A percentile compares a stretch with the other conserved stretches of the same genome.
Conservation (phyloP, 2,113 vertebrate species). For the Pteronura brasiliensis region DNA sequence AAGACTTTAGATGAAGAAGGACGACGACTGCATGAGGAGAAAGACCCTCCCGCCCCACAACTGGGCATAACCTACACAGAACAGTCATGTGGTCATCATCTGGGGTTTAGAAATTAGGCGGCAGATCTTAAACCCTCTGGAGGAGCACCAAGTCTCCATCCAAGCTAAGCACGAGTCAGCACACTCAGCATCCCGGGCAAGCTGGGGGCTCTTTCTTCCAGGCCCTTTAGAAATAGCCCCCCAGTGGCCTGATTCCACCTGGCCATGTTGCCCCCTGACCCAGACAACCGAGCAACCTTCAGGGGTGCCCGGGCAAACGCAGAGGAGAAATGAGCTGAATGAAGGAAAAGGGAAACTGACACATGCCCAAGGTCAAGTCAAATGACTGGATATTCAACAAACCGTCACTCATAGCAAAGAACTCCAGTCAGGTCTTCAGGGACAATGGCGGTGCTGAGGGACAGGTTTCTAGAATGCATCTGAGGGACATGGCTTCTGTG, state of each 20-base stretch:
- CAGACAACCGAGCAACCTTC: accelerated
- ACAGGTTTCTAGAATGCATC: neutral
- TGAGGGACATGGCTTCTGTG: neutral
- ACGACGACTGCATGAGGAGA: accelerated
- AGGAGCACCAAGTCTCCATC: neutral
- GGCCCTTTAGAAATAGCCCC: neutral
- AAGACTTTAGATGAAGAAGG: neutral
- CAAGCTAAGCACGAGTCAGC: neutral
- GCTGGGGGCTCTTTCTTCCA: neutral
- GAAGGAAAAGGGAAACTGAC: too few species aligned
- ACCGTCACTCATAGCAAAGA: neutral
- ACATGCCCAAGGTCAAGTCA: accelerated
- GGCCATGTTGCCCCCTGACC: accelerated
- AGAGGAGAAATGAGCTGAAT: neutral
- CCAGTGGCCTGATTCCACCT: neutral
- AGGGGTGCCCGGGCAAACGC: neutral
- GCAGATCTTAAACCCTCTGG: neutral
- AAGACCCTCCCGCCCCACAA: neutral
- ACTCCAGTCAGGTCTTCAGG: neutral
- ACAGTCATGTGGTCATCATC: neutral
- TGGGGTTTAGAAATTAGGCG: neutral
- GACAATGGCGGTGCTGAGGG: accelerated
- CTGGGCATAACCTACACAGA: neutral
- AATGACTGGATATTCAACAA: neutral
- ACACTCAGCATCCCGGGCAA: neutral